Conservation (phyloP, 2,888 invertebrate species). For the Atherix ibis region DNA sequence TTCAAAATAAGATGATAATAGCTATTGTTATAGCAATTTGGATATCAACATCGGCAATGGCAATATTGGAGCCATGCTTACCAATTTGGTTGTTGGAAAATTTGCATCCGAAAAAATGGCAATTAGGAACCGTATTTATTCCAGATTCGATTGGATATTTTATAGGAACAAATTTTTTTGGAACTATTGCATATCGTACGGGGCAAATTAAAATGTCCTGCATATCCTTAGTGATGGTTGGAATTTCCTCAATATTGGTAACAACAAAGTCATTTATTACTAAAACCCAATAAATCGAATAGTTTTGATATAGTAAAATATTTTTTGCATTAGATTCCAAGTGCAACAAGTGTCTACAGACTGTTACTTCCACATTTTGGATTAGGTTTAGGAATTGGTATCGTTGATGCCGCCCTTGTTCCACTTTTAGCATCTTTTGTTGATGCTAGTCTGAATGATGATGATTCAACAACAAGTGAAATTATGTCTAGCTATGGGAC, state of each 20-base stretch:
- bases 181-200: constrained; percentile 43
- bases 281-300: no score
- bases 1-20: constrained; percentile 46
- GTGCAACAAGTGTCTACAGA: constrained; percentile 42
- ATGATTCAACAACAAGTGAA: constrained; percentile 15
- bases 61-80: constrained; percentile 65
- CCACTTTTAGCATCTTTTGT: constrained; percentile 62
- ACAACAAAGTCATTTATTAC: no score
- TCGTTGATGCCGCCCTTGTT: constrained; percentile 64
- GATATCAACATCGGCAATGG: constrained; percentile 66
- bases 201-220: constrained; percentile 50
- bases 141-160: constrained; percentile 75
- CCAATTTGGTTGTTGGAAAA: constrained; percentile 42
- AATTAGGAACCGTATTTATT: constrained; percentile 66
- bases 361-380: constrained; percentile 62
- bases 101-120: constrained; percentile 39
- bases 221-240: constrained; percentile 45
- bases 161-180: constrained; percentile 65
- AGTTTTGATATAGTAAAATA: no score
- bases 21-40: constrained; percentile 53
- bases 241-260: constrained; percentile 45
- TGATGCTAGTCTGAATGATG: constrained; percentile 33
- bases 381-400: constrained; percentile 63
- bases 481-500: constrained; percentile 49
- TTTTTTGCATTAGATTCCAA: constrained; percentile 39